A percentile compares a stretch with the other conserved stretches of the same genome.
These are phyloP conservation scores for Theodoxus fluviatilis DNA, from an alignment of 2,888 invertebrate species.

Conservation along the genomic window DNA sequence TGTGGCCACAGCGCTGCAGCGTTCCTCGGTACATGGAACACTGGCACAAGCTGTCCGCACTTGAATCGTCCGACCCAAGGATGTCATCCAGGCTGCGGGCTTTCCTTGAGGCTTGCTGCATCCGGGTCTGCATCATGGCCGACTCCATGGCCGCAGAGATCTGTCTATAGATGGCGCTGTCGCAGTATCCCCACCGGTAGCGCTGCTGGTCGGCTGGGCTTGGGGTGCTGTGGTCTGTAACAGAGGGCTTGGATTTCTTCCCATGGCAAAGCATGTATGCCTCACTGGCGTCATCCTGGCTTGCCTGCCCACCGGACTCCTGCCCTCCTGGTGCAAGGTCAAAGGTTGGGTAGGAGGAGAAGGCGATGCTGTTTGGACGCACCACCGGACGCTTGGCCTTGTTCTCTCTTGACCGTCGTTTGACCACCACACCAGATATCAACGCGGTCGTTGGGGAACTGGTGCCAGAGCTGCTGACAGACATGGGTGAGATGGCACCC, in stretches of 20 bases:
- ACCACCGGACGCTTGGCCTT: constrained; percentile 54
- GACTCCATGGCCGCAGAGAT: constrained; percentile 59
- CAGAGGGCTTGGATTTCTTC: constrained; percentile 50
- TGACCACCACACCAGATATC: no score
- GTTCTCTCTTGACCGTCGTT: constrained; percentile 55
- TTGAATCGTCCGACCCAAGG: constrained; percentile 49
- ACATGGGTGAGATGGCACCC: constrained; percentile 35
- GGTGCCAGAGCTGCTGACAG: constrained; percentile 32
- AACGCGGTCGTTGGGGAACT: constrained; percentile 26
- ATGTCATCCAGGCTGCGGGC: constrained; percentile 64
- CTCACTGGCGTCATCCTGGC: constrained; percentile 51
- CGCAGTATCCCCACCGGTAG: constrained; percentile 48
- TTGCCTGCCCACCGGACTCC: constrained; percentile 40
- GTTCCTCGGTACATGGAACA: constrained; percentile 44
- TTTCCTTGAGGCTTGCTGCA: constrained; percentile 53
- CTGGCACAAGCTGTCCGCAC: constrained; percentile 26
- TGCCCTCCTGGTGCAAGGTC: constrained; percentile 52
- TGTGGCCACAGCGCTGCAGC: constrained; percentile 41
- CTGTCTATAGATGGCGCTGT: constrained; percentile 53
- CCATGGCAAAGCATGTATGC: constrained; percentile 46
- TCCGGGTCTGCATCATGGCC: constrained; percentile 54
- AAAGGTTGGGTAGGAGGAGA: constrained; percentile 60
- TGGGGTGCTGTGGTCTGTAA: no score
- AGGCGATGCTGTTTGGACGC: constrained; percentile 63
- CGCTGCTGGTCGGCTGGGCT: no score